Evolutionary conservation across 2,888 invertebrate genomes (phyloP).

Genomic region (Noctua janthe): DNA sequence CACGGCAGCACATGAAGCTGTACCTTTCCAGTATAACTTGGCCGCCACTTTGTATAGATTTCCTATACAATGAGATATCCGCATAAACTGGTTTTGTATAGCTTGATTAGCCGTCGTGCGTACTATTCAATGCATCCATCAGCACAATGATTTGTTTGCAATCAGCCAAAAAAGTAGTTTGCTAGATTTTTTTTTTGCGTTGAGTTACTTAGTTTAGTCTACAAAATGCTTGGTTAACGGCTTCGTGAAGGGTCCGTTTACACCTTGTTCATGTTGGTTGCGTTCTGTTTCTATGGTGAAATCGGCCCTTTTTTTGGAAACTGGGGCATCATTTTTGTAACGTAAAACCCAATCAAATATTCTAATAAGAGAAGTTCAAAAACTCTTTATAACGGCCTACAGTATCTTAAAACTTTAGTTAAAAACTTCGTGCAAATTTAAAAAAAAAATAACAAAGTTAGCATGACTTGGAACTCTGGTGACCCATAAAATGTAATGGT

Average conservation of each 20-base stretch:
- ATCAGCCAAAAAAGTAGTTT: too few relatives aligned
- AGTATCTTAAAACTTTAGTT: conserved; percentile 6
- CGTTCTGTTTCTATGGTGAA: background rate
- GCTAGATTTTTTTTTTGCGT: too few relatives aligned
- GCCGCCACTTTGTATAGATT: too few relatives aligned
- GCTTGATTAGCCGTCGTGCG: too few relatives aligned
- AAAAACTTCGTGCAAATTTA: conserved; percentile 27
- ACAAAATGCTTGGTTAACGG: background rate
- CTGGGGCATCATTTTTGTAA: background rate
- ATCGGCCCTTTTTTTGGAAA: background rate
- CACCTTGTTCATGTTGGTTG: background rate
- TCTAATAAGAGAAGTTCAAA: conserved; percentile 24
- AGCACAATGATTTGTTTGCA: too few relatives aligned
- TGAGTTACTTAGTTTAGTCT: too few relatives aligned
- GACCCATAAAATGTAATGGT: conserved; percentile 36
- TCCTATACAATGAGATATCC: too few relatives aligned
- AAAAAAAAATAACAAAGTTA: conserved; percentile 39
- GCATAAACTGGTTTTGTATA: too few relatives aligned
- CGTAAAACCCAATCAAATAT: conserved; percentile 17
- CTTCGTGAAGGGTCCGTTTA: background rate
- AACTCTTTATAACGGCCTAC: conserved; percentile 11
- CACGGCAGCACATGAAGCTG: too few relatives aligned
- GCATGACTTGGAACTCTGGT: conserved; percentile 12
- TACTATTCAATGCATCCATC: too few relatives aligned
- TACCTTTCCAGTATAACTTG: too few relatives aligned